Evolutionary conservation across 2,888 invertebrate species (phyloP), one percentile per base, ranked within the genome.

Genomic region (Ochropleura plecta): DNA sequence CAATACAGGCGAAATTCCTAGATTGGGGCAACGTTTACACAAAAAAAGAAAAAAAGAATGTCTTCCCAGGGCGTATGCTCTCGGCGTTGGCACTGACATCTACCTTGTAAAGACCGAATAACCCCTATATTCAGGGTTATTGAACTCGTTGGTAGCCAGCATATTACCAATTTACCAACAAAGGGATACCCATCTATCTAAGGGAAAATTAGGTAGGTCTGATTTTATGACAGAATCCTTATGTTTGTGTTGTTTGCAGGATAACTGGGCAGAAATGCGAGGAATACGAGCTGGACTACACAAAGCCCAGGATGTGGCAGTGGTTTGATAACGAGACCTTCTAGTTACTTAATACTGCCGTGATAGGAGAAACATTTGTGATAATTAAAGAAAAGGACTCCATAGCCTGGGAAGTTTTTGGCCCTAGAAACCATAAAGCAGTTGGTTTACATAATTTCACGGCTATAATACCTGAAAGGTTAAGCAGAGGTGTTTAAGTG

Each of bases 251-350:
- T 4, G 2, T 46, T 65, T 55, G 2, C 93, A 96, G 96, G 85
- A 93, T 96, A 84, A 96, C 96, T 0, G 95, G 96, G 0, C 94
- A 94, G 75, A 97, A 97, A 82, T 97, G 97, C 77, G 93, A 96
- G 62, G 95, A 97, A 55, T 97, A 97, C 81, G 94, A 96, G 73
- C 86, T 97, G 78, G 96, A 97, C 83, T 91, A 93, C 86, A 92
- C 93, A 0, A 94, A 95, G 81, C 93, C 95, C 0, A 95, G 94
- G 85, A 96, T 94, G 91, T 97, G 97, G 95, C 97, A 97, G 88
- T 97, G 97, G 97, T 97, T 97, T 79, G 97, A 97, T 86, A 97
- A 95, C 83, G 97, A 97, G 78, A 95, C 95, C 12, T 97, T 95
- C 87, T n/a, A n/a, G n/a, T n/a, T n/a, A n/a, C n/a, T n/a, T n/a